A percentile compares a stretch with the other conserved stretches of the same genome.
Conservation (phyloP, 1,140 invertebrate species). For the Penaeus indicus region DNA sequence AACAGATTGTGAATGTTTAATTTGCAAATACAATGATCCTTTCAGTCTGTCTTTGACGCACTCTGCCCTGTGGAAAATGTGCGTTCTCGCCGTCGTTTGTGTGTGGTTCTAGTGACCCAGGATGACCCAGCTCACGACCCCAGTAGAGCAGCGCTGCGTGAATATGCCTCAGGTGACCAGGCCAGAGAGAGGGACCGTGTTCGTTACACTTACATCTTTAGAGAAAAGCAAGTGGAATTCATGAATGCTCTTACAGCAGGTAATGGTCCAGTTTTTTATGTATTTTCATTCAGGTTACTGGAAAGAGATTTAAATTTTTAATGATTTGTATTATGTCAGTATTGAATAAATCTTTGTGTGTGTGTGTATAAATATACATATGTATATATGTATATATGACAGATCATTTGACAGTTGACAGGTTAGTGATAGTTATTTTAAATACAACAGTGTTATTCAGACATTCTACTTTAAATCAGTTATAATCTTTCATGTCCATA, state of each 20-base stretch:
- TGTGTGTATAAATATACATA: no score
- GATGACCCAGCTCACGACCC: conserved; percentile 72
- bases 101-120: conserved; percentile 87
- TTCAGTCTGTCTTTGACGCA: conserved; percentile 81
- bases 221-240: conserved; percentile 86
- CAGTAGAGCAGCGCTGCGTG: conserved; percentile 70
- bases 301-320: no score
- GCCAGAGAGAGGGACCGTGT: conserved; percentile 76
- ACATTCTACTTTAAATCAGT: no score
- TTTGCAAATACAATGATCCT: conserved; percentile 40
- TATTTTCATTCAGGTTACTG: conserved; percentile 52
- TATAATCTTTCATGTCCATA: no score
- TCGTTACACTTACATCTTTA: conserved; percentile 82
- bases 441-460: no score
- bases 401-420: no score
- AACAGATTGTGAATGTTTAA: neutral
- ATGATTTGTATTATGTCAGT: no score
- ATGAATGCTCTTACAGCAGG: conserved; percentile 81
- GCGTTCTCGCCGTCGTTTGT: conserved; percentile 84
- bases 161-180: conserved; percentile 69
- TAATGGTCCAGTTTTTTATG: conserved; percentile 67
- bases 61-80: conserved; percentile 90
- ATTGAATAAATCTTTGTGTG: no score
- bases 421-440: no score
- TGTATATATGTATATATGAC: no score